A percentile compares a stretch with the other conserved stretches of the same genome.
These are phyloP conservation scores for Scaptomyza cyrtandrae DNA, from an alignment of 2,888 invertebrate species.

Conservation along the genomic window DNA sequence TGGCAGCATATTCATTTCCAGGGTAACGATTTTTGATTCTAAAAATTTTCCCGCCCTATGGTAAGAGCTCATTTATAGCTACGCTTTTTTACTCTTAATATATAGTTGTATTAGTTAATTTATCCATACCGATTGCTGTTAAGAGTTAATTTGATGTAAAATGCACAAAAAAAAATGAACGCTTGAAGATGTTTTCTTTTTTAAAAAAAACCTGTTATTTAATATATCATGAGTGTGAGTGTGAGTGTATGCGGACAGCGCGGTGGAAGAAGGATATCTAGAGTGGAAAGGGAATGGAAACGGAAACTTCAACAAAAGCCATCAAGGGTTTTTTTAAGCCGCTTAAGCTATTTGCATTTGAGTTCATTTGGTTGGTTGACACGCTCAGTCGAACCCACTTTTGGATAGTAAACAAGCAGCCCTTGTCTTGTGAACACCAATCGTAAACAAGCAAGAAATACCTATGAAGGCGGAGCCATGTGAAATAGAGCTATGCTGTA, in stretches of 20 bases:
- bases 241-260: neutral
- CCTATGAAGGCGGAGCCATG: conserved; percentile 20
- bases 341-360: neutral
- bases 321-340: conserved; percentile 14
- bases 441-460: conserved; percentile 12
- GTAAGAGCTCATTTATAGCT: too few relatives aligned
- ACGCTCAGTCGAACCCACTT: neutral
- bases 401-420: conserved; percentile 1
- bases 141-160: neutral
- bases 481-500: neutral
- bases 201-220: conserved; percentile 23
- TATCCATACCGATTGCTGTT: neutral
- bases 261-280: conserved; percentile 20
- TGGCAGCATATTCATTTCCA: too few relatives aligned
- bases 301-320: neutral
- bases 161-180: neutral
- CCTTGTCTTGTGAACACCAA: conserved; percentile 31
- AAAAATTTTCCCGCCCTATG: too few relatives aligned
- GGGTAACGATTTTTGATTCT: too few relatives aligned
- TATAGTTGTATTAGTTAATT: neutral
- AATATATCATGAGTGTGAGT: neutral
- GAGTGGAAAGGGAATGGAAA: neutral
- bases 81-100: too few relatives aligned
- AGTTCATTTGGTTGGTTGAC: conserved; percentile 23
- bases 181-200: conserved; percentile 14